Conservation (phyloP, 2,113 vertebrate genomes). For the Hyla sarda region DNA sequence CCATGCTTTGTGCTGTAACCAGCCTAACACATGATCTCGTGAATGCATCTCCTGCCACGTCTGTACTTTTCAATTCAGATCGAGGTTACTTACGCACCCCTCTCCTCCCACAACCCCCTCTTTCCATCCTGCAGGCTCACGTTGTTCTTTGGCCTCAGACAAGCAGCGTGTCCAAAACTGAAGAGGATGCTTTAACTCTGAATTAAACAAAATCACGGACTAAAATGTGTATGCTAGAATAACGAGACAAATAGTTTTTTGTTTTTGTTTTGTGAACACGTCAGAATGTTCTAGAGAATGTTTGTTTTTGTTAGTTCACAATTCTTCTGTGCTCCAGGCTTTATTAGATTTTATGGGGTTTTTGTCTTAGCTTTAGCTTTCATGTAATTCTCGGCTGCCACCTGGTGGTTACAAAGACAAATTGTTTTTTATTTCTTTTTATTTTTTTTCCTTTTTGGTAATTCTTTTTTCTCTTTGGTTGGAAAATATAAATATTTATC, state of each 20-base stretch:
- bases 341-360: background rate
- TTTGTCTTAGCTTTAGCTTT: background rate
- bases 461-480: too few relatives aligned
- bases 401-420: background rate
- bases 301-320: background rate
- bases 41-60: background rate
- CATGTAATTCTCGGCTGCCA: background rate
- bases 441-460: too few relatives aligned
- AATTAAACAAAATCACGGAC: background rate
- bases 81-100: slow-evolving; percentile 29
- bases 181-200: slow-evolving; percentile 22
- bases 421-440: slow-evolving; percentile 55
- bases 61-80: slow-evolving; percentile 19
- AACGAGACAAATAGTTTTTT: too few relatives aligned
- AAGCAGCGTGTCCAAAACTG: background rate
- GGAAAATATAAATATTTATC: too few relatives aligned
- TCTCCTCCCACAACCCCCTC: slow-evolving; percentile 40
- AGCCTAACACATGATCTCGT: slow-evolving; percentile 15
- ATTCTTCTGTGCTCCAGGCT: background rate
- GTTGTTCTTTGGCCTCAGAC: slow-evolving; percentile 19
- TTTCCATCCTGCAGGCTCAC: slow-evolving; percentile 7
- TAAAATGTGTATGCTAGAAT: background rate
- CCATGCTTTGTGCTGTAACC: background rate
- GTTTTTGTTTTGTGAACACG: background rate
- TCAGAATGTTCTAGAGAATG: background rate